Percentiles rank a stretch among this genome's conserved stretches.
These are phyloP conservation scores for Todiramphus saurophagus DNA, from an alignment of 2,113 vertebrate genomes.

Conservation along the genomic window DNA sequence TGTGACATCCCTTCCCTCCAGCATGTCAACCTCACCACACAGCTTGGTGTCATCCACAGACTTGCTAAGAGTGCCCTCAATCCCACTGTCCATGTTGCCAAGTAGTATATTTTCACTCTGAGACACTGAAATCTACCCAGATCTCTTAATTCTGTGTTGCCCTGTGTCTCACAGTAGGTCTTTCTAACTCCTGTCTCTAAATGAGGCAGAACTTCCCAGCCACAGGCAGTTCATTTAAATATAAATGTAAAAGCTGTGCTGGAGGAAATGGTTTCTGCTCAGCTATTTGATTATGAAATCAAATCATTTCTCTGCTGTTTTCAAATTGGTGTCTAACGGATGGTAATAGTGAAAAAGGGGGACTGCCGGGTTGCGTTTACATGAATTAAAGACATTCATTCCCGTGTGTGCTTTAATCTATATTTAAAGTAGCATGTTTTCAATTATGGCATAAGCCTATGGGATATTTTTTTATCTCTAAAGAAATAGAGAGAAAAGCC, in stretches of 20 bases:
- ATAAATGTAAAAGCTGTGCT: constrained; percentile 45
- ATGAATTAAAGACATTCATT: constrained; percentile 42
- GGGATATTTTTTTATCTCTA: neutral
- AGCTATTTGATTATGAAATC: constrained; percentile 61
- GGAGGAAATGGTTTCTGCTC: constrained; percentile 50
- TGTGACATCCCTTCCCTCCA: neutral
- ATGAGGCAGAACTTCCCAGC: constrained; percentile 55
- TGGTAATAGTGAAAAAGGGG: neutral
- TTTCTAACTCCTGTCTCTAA: constrained; percentile 45
- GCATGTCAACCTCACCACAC: neutral
- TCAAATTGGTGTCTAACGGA: constrained; percentile 28
- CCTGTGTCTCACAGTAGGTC: neutral
- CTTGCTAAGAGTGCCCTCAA: neutral
- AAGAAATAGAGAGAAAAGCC: constrained; percentile 17
- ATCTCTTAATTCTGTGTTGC: constrained; percentile 29
- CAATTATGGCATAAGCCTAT: constrained; percentile 25
- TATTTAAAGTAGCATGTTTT: constrained; percentile 44
- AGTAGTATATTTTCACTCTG: neutral
- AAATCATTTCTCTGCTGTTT: constrained; percentile 35
- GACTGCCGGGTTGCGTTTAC: constrained; percentile 9
- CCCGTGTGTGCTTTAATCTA: constrained; percentile 1
- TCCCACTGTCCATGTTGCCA: neutral
- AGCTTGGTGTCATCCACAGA: neutral
- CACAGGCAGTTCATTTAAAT: constrained; percentile 60
- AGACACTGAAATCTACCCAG: neutral